Base-by-base conservation (phyloP, 2,888 invertebrate genomes). In the Tanypteryx hageni region DNA sequence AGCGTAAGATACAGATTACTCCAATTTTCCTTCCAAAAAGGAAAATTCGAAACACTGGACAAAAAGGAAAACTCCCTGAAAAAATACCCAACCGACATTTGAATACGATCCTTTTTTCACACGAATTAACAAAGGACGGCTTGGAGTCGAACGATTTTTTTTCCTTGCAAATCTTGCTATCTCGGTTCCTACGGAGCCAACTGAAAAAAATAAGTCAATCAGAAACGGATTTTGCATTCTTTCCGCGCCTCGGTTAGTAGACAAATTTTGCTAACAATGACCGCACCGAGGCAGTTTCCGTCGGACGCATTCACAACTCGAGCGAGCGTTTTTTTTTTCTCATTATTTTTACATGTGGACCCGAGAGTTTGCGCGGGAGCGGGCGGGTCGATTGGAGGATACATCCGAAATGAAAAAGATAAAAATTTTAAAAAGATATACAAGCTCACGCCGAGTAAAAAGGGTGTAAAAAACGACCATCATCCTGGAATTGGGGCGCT, bases 401-500 rank as follows among this genome's bases (percentile, higher is more conserved):
- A 44, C 64, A 14, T 64, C n/a, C 64, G 68, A 76, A 27, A 76
- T 76, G 76, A 76, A 76, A 76, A 76, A 76, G 22, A 27, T 13
- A 27, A 68, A 76, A 2, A 44, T 44, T 1, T 3, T 3, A 44
- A 44, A 44, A 44, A 44, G 5, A 44, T 44, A 44, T 44, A 44
- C 44, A 44, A 44, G 44, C 44, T 44, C 44, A 44, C 3, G 11
- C 27, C 76, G 22, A 76, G 27, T 76, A 76, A 76, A 22, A 76
- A 76, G 22, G 22, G 76, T 14, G 11, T 13, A 27, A 13, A 27
- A 76, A 14, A 18, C 22, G 27, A 76, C 76, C 76, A 76, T 27
- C 76, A 18, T 22, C 76, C 22, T 27, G 76, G 76, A 76, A 76
- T 10, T 22, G 76, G 76, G 76, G 76, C 76, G 76, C 76, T 76